Conservation (phyloP, 2,113 vertebrate species). For the Neogobius melanostomus region DNA sequence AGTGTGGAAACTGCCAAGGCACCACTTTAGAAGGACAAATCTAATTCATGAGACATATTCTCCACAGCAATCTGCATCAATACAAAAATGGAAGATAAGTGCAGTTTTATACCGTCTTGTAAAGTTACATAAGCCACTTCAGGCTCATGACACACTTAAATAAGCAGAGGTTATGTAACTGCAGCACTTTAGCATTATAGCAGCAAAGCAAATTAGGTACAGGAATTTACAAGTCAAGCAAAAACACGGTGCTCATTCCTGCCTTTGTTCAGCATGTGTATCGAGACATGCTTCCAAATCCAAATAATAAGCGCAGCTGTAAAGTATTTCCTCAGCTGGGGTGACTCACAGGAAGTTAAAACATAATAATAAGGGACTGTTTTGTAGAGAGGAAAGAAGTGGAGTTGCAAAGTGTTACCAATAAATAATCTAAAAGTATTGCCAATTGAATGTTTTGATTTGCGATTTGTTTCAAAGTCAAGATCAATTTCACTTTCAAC, state of each 20-base stretch:
- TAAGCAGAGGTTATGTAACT: slow-evolving; percentile 76
- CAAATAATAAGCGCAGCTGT: slow-evolving; percentile 75
- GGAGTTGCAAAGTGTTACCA: slow-evolving; percentile 60
- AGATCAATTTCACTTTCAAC: no score
- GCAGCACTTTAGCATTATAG: slow-evolving; percentile 68
- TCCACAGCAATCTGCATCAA: slow-evolving; percentile 52
- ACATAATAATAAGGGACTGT: slow-evolving; percentile 62
- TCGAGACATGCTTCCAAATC: slow-evolving; percentile 74
- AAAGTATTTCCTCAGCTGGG: slow-evolving; percentile 70
- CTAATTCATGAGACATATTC: slow-evolving; percentile 51
- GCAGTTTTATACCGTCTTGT: slow-evolving; percentile 72
- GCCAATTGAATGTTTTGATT: no score
- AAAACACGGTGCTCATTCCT: slow-evolving; percentile 75
- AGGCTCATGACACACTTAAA: slow-evolving; percentile 77
- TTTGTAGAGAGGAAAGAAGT: slow-evolving; percentile 38
- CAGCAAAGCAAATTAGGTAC: slow-evolving; percentile 72
- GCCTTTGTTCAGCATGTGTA: slow-evolving; percentile 74
- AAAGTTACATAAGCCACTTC: slow-evolving; percentile 80
- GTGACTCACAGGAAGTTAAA: slow-evolving; percentile 78
- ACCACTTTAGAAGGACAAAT: slow-evolving; percentile 50
- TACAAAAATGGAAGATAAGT: slow-evolving; percentile 64
- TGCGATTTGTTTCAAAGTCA: no score
- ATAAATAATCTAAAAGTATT: slow-evolving; percentile 41
- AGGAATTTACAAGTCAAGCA: slow-evolving; percentile 77
- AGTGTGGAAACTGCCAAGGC: slow-evolving; percentile 30